phyloP scores from a whole-genome alignment of 1,140 invertebrate genomes.

The Pseudoatta argentina region DNA sequence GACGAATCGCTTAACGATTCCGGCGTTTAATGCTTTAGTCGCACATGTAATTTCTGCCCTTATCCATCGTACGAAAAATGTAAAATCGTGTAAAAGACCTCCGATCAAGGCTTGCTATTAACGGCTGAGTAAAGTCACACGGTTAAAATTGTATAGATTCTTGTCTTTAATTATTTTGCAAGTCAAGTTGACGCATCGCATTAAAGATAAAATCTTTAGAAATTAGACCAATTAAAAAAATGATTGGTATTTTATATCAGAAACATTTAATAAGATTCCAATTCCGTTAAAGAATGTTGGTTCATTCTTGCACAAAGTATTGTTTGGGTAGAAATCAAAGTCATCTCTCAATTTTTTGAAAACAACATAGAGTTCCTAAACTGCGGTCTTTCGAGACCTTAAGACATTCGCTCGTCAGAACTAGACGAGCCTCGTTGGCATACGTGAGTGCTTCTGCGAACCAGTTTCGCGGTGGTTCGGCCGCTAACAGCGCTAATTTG shows the following conservation, averaged over 20 bases:
- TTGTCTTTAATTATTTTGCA: background rate
- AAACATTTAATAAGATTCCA: background rate
- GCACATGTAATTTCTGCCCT: constrained; percentile 13
- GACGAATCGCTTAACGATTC: constrained; percentile 36
- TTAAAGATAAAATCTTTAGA: background rate
- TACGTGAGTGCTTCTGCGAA: constrained; percentile 62
- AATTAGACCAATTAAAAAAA: background rate
- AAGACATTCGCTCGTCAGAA: background rate
- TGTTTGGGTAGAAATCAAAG: background rate
- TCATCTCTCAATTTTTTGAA: background rate
- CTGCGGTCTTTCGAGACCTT: background rate
- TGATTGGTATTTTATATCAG: background rate
- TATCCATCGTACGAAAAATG: background rate
- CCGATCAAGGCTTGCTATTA: background rate
- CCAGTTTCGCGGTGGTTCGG: constrained; percentile 56
- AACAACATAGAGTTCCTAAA: background rate
- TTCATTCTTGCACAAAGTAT: background rate
- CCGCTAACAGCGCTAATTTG: constrained; percentile 31
- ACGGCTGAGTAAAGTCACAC: background rate
- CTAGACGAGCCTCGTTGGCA: constrained; percentile 50
- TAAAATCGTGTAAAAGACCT: background rate
- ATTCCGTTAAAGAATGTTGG: background rate
- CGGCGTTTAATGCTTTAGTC: constrained; percentile 34
- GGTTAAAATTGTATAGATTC: background rate
- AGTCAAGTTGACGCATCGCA: background rate